A percentile compares a stretch with the other conserved stretches of the same genome.
Evolutionary conservation across 2,797 vertebrate species (phyloP).

Genomic region (Lates japonicus): DNA sequence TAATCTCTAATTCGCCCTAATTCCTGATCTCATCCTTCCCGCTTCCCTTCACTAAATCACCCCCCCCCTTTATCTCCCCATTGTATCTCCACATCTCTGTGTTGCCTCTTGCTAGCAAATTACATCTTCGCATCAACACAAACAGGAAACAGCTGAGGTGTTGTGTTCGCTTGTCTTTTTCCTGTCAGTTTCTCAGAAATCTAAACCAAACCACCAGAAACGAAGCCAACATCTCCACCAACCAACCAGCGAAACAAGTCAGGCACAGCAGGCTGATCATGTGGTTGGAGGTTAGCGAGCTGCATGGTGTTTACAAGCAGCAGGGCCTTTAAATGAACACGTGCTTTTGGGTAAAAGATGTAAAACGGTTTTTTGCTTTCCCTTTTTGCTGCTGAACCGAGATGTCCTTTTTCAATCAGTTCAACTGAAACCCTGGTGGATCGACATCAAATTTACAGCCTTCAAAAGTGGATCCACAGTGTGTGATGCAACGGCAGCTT

Average conservation of each 20-base stretch:
- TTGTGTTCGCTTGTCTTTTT: conserved; percentile 46
- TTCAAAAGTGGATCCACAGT: not conserved
- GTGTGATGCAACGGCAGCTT: conserved; percentile 7
- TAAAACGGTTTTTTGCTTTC: not conserved
- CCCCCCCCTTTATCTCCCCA: conserved; percentile 8
- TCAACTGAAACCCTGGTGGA: not conserved
- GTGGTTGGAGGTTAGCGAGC: conserved; percentile 60
- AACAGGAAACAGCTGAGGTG: conserved; percentile 83
- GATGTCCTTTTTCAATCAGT: not conserved
- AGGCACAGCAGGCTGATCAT: conserved; percentile 23
- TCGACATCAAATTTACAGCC: not conserved
- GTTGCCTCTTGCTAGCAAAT: conserved; percentile 17
- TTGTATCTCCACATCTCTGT: conserved; percentile 15
- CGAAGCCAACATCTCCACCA: conserved; percentile 10
- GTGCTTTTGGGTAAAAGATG: conserved; percentile 29
- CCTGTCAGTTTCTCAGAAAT: conserved; percentile 77
- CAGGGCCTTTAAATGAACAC: conserved; percentile 73
- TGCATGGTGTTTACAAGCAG: conserved; percentile 68
- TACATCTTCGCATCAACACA: conserved; percentile 37
- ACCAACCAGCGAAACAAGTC: not conserved
- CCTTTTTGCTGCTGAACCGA: not conserved
- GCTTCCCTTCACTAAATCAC: conserved; percentile 5
- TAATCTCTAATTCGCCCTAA: conserved; percentile 38
- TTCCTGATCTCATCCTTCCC: conserved; percentile 23
- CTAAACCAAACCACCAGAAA: conserved; percentile 42